Evolutionary conservation across 2,113 vertebrate species (phyloP).

Genomic region (Atrichornis clamosus): DNA sequence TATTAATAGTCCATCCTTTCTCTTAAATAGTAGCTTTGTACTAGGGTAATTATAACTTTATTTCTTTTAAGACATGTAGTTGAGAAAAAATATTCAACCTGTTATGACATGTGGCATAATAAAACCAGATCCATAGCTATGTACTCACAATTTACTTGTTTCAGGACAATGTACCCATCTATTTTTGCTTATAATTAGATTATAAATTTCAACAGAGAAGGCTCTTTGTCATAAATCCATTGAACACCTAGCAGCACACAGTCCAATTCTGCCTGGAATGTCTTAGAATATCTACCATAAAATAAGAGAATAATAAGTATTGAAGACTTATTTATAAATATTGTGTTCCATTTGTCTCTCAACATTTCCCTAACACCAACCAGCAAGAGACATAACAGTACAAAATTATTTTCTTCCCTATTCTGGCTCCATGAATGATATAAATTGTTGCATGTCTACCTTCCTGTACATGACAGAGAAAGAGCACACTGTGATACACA

Average conservation of each 20-base stretch:
- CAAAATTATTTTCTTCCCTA: background rate
- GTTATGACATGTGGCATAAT: background rate
- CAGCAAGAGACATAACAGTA: background rate
- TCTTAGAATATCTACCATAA: background rate
- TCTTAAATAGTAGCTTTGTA: background rate
- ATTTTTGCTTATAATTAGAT: constrained; percentile 23
- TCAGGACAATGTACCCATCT: background rate
- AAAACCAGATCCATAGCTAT: background rate
- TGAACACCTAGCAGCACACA: background rate
- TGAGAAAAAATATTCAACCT: background rate
- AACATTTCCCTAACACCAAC: background rate
- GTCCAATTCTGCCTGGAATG: background rate
- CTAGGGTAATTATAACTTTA: background rate
- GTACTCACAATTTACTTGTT: background rate
- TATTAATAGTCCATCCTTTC: background rate
- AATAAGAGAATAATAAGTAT: background rate
- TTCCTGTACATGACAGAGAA: background rate
- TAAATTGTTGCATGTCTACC: background rate
- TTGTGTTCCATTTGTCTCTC: background rate
- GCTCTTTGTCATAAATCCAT: background rate
- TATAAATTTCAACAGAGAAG: constrained; percentile 6
- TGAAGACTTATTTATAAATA: background rate
- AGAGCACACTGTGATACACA: background rate
- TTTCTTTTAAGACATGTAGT: constrained; percentile 1
- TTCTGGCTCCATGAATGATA: background rate